Evolutionary conservation across 2,113 vertebrate species (phyloP).

Genomic region (Tachuris rubrigastra): DNA sequence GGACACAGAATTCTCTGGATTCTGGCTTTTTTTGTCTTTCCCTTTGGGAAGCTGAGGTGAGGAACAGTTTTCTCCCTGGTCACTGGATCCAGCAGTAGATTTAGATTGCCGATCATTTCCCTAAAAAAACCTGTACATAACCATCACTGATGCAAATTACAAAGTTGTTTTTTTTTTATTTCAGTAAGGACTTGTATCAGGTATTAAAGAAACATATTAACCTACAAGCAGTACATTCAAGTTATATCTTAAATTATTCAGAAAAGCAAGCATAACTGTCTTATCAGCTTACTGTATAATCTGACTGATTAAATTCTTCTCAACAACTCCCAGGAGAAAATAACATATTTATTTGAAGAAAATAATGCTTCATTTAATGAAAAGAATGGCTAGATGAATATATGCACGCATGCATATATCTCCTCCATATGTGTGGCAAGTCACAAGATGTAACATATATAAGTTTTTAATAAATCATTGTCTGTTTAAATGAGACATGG

Average conservation of each 20-base stretch:
- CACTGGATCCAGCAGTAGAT: conserved; percentile 71
- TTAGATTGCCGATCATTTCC: conserved; percentile 77
- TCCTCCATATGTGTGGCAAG: background rate
- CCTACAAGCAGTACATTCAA: background rate
- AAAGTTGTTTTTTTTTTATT: background rate
- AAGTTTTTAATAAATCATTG: background rate
- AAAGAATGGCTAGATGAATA: background rate
- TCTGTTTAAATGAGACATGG: background rate
- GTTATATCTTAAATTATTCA: background rate
- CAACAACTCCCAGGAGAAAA: background rate
- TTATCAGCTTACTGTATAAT: background rate
- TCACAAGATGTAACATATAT: background rate
- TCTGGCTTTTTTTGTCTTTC: conserved; percentile 71
- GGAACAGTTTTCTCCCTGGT: conserved; percentile 67
- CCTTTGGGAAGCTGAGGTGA: conserved; percentile 74
- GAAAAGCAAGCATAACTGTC: background rate
- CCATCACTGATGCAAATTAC: background rate
- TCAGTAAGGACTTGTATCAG: background rate
- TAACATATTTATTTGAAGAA: background rate
- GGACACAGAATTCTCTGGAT: conserved; percentile 66
- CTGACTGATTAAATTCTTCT: background rate
- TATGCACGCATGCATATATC: background rate
- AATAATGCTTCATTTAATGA: background rate
- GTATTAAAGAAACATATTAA: background rate
- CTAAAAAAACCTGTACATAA: background rate